Evolutionary conservation across 37 sponge, comb jelly and placozoan species (phyloP).

Genomic region (Beroe forskalii): DNA sequence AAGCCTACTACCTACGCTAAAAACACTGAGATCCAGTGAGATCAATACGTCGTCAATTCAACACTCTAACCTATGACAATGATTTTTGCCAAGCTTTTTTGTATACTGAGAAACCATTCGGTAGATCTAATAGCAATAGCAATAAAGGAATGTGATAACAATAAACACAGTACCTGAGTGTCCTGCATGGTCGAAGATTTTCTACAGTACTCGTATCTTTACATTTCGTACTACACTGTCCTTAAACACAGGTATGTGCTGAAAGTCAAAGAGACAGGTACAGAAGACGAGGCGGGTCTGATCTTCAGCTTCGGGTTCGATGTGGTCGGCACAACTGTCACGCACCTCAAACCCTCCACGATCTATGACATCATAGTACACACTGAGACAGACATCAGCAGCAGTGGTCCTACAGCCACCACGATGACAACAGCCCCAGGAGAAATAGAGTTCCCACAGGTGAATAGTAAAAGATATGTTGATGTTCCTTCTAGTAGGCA

Average conservation of each 20-base stretch:
- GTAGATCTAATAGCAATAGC: no score
- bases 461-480: neutral
- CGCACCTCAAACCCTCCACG: neutral
- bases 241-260: constrained; percentile 27
- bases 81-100: no score
- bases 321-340: neutral
- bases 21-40: neutral
- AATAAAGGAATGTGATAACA: no score
- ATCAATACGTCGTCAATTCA: no score
- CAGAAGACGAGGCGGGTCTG: neutral
- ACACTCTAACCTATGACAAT: no score
- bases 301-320: neutral
- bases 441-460: neutral
- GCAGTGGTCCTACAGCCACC: neutral
- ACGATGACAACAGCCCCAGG: neutral
- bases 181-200: no score
- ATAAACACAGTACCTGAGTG: no score
- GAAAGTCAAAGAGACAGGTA: neutral
- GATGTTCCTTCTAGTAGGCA: neutral
- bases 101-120: no score
- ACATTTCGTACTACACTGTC: no score
- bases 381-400: neutral
- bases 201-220: no score
- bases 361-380: neutral
- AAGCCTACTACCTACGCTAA: neutral